Base-by-base conservation (phyloP, 2,888 invertebrate genomes). In the Sphaeridia pumilis region DNA sequence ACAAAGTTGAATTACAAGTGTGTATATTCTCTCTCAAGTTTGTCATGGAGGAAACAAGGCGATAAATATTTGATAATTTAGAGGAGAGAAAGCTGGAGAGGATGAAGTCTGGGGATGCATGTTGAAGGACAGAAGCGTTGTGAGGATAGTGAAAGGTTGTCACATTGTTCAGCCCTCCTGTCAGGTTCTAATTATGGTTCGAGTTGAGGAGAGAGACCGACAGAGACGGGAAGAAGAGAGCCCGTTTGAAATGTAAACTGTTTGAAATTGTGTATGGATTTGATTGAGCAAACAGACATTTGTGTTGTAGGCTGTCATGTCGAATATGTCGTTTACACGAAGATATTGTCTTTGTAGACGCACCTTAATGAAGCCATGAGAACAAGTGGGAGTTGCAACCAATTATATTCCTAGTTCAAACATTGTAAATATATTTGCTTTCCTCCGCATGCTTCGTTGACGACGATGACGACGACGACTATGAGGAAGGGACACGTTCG, bases 261-360 rank as follows among this genome's bases (percentile, higher is more conserved):
- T 38, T 38, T 38, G 38, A 7, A 38, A 17, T 38, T 38, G 38
- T 17, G 38, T 38, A 38, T 38, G 38, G 38, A 12, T 38, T 38
- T 38, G 38, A 38, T 38, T 38, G 12, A 38, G 38, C 20, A 38
- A 38, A 38, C 17, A 38, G 17, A 38, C 38, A 38, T 38, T n/a
- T n/a, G n/a, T n/a, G n/a, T n/a, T 38, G 38, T 17, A 38, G 38
- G 38, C 38, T 38, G 38, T 38, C 38, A 38, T 38, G 38, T 38
- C 38, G 17, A 14, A 20, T 5, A 38, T 17, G 38, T 38, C 38
- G 20, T 38, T 38, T 38, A 38, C 38, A 38, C 12, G 38, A 14
- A 17, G 38, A 14, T 17, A 38, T 38, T 38, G 12, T 20, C 17
- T 14, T 31, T 31, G 31, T 10, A 31, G 14, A 7, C 14, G 14